A percentile compares a stretch with the other conserved stretches of the same genome.
Conservation (phyloP, 2,888 invertebrate species). For the Eueremaeus valkanovi region DNA sequence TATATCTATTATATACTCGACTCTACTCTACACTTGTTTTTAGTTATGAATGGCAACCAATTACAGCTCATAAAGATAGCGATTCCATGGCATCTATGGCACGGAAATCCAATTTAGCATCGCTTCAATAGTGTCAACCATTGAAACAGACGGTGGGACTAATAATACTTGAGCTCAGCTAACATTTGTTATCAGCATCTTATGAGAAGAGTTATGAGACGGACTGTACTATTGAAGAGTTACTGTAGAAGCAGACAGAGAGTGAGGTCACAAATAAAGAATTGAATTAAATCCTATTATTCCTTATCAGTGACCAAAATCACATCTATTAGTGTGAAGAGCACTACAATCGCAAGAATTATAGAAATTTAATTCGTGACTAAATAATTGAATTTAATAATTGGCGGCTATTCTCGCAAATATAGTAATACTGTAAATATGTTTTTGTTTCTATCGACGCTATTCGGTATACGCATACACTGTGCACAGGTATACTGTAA, state of each 20-base stretch:
- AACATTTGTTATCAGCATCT: neutral
- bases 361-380: conserved; percentile 7
- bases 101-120: conserved; percentile 27
- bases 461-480: no score
- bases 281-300: neutral
- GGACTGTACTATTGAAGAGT: neutral
- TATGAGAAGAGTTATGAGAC: neutral
- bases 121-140: conserved; percentile 14
- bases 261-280: neutral
- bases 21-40: conserved; percentile 3
- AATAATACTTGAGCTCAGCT: neutral
- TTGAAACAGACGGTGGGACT: no score
- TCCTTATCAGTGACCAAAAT: neutral
- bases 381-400: conserved; percentile 33
- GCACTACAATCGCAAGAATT: neutral
- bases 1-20: no score
- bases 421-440: neutral
- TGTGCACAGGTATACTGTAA: neutral
- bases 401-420: conserved; percentile 5
- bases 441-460: no score
- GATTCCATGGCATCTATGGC: neutral
- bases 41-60: conserved; percentile 4
- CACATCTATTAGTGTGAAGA: neutral
- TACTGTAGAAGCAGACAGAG: neutral
- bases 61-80: neutral